These are phyloP conservation scores for Acrocephalus arundinaceus DNA, from an alignment of 2,113 vertebrate genomes.

Conservation along the genomic window DNA sequence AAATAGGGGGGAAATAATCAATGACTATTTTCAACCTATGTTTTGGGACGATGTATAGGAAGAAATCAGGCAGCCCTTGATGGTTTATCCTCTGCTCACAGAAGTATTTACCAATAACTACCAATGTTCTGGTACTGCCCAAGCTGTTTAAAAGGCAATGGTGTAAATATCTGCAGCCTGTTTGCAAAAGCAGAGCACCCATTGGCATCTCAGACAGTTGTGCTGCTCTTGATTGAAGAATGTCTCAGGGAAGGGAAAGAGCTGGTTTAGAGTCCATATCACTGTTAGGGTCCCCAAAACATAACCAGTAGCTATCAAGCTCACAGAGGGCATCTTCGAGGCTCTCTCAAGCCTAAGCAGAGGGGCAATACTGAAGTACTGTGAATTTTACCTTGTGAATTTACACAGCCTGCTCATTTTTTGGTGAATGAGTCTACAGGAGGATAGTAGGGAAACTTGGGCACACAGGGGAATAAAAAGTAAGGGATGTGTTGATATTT, in stretches of 20 bases:
- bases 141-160: neutral
- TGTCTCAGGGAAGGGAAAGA: neutral
- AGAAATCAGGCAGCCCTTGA: neutral
- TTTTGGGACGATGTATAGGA: neutral
- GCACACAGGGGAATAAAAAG: neutral
- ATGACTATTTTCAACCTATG: neutral
- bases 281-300: neutral
- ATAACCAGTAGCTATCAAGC: neutral
- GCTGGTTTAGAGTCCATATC: neutral
- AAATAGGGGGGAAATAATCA: neutral
- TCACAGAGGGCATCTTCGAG: neutral
- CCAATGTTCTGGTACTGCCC: neutral
- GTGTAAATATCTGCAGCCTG: neutral
- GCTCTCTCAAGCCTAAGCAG: neutral
- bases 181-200: neutral
- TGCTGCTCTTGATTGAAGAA: neutral
- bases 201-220: fast-evolving
- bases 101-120: neutral
- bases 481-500: neutral
- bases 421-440: neutral
- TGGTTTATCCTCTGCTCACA: neutral
- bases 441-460: neutral
- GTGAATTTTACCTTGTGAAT: neutral
- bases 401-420: neutral
- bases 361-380: neutral